Evolutionary conservation across 2,888 invertebrate species (phyloP), one percentile per base, ranked within the genome.

Genomic region (Saturnia japonica): DNA sequence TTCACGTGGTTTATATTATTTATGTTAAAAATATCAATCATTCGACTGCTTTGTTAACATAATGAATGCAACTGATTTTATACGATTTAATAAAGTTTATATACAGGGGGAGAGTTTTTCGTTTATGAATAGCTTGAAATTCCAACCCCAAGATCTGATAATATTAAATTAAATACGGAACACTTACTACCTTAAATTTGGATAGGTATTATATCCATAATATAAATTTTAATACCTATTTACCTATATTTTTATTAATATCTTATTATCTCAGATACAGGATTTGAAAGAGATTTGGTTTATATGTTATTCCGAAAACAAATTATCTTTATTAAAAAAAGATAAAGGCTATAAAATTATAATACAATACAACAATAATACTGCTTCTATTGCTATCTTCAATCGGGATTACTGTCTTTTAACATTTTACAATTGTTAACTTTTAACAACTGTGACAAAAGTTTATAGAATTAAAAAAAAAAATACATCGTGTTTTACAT

Each of bases 61-160:
- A 60, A 28, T 60, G 25, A 28, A 60, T 14, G 28, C 25, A 25
- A 60, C 57, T 14, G 28, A 25, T 60, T 28, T 28, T 28, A 25
- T 60, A 28, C 57, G 25, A 28, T 28, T 60, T 28, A 60, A 60
- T 60, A 60, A 28, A 60, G 25, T 28, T 60, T 28, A 60, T 60
- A 60, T 28, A 60, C 28, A 60, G 57, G 57, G 57, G 57, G 57
- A 28, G 57, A 60, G 57, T 60, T 60, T 60, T 14, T 60, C 3
- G 57, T 28, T 28, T 60, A 25, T 60, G 28, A 60, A 28, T 60
- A 60, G 6, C 25, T 60, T 9, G 14, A 14, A 60, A 14, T 60
- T 60, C 14, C 57, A 14, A 60, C 57, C 57, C 57, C 14, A 60
- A 60, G 57, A 60, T 60, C 57, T 60, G 57, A 60, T 60, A 60